These are phyloP conservation scores for Sebastes itinus DNA, from an alignment of 2,797 vertebrate species.

Conservation along the genomic window DNA sequence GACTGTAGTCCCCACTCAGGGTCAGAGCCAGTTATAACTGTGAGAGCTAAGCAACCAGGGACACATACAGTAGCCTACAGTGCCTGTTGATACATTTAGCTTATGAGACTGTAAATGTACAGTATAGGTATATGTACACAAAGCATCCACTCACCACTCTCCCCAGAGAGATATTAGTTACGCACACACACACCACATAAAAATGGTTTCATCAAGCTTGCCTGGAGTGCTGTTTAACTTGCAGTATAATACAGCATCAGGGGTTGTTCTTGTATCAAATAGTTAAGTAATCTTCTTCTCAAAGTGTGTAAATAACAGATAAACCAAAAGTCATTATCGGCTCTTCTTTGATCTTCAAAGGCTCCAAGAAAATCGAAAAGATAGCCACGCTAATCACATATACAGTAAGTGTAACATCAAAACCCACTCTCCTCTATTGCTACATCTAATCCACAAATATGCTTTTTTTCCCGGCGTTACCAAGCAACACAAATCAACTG, in stretches of 20 bases:
- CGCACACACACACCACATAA: not conserved
- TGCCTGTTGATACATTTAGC: not conserved
- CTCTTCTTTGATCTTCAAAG: conserved; percentile 41
- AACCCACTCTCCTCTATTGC: not conserved
- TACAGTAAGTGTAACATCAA: conserved; percentile 17
- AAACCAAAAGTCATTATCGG: not conserved
- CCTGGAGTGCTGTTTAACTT: not conserved
- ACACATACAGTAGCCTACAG: not conserved
- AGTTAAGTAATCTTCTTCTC: conserved; percentile 24
- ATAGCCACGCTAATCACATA: not conserved
- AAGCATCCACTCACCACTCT: not conserved
- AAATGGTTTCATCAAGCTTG: not conserved
- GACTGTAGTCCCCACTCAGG: not conserved
- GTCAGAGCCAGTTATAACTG: not conserved
- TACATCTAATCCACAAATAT: not conserved
- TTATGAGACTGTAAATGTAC: not conserved
- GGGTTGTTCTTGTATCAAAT: not conserved
- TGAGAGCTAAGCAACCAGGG: not conserved
- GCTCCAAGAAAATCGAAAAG: not conserved
- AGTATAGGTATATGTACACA: not conserved
- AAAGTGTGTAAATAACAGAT: not conserved
- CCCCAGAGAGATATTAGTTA: not conserved
- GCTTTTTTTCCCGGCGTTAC: not conserved
- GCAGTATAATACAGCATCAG: not conserved
- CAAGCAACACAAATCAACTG: conserved; percentile 11